Conservation (phyloP, 1,140 invertebrate species). For the Bradynema listronoti region DNA sequence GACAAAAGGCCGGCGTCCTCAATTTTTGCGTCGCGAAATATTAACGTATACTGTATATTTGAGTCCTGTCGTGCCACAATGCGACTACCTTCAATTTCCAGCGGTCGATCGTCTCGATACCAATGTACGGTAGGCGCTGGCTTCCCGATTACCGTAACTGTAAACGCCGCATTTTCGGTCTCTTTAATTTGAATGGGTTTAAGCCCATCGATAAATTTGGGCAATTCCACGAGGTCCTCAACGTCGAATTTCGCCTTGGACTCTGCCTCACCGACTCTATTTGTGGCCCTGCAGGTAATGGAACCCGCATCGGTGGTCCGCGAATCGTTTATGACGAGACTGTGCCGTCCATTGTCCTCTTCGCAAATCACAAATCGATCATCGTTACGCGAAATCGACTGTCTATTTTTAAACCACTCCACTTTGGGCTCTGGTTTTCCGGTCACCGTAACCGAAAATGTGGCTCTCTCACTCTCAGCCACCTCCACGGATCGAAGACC, state of each 20-base stretch:
- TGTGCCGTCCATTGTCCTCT: slow-evolving; percentile 52
- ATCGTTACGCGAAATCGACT: slow-evolving; percentile 19
- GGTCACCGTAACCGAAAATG: slow-evolving; percentile 59
- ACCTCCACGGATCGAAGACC: slow-evolving; percentile 38
- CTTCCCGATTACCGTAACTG: slow-evolving; percentile 77
- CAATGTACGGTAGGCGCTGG: slow-evolving; percentile 76
- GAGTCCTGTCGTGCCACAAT: slow-evolving; percentile 61
- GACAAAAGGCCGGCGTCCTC: slow-evolving; percentile 68
- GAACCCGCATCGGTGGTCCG: slow-evolving; percentile 28
- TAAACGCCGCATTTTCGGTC: slow-evolving; percentile 77
- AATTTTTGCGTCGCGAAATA: slow-evolving; percentile 68
- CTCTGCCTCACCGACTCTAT: slow-evolving; percentile 36
- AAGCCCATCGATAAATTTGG: slow-evolving; percentile 47
- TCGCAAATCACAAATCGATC: slow-evolving; percentile 35
- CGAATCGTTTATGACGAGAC: slow-evolving; percentile 59
- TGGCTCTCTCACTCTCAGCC: slow-evolving; percentile 66
- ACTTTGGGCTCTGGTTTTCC: slow-evolving; percentile 63
- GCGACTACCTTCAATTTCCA: slow-evolving; percentile 64
- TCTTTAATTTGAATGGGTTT: slow-evolving; percentile 64
- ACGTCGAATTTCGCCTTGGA: slow-evolving; percentile 33
- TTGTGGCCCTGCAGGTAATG: slow-evolving; percentile 38
- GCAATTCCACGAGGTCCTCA: slow-evolving; percentile 44
- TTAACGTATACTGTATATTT: slow-evolving; percentile 70
- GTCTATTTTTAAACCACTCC: slow-evolving; percentile 64
- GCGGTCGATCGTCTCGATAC: slow-evolving; percentile 74